Evolutionary conservation across 23 tunicate genomes (phyloP), one percentile per base, ranked within the genome.

Genomic region (Halocynthia aurantium): DNA sequence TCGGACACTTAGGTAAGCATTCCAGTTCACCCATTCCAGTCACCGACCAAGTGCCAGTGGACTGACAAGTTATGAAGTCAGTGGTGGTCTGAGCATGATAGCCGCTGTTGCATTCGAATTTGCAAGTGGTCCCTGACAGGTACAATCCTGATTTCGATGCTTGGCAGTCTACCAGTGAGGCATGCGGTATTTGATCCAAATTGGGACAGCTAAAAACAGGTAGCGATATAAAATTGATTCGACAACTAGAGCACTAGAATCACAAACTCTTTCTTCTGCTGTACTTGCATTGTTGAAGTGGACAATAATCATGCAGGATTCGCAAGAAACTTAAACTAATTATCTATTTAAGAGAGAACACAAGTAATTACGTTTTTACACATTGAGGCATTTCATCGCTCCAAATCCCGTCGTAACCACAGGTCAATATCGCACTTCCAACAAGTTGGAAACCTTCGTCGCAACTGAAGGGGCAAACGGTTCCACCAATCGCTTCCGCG

Each of bases 351-450:
- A 65, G 19, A 0, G 57, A 54, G 60, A 10, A 56, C 63, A 51
- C 75, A 80, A 5, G 61, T 55, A 20, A 55, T 72, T 74, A 74
- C 78, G 31, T 54, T 63, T 51, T 20, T 12, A 61, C 50, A 52
- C 86, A 82, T n/a, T 64, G 21, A 12, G 78, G 74, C 64, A 62
- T 22, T 51, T 62, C 80, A 52, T 31, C 65, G 31, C 65, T 74
- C 86, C 86, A 82, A 0, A 7, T 63, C 21, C 87, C 87, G 53
- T 15, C 62, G 22, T 67, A 51, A 9, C 54, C 40, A 69, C 87
- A 84, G 22, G 82, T 69, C 57, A 77, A 13, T 12, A 58, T 76
- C 10, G 55, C 20, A 8, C 49, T 17, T 19, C 81, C 77, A 67
- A 67, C 75, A 53, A 69, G 7, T 40, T 62, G 9, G 49, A 51